Base-by-base conservation (phyloP, 2,113 vertebrate species). In the Nestor notabilis region DNA sequence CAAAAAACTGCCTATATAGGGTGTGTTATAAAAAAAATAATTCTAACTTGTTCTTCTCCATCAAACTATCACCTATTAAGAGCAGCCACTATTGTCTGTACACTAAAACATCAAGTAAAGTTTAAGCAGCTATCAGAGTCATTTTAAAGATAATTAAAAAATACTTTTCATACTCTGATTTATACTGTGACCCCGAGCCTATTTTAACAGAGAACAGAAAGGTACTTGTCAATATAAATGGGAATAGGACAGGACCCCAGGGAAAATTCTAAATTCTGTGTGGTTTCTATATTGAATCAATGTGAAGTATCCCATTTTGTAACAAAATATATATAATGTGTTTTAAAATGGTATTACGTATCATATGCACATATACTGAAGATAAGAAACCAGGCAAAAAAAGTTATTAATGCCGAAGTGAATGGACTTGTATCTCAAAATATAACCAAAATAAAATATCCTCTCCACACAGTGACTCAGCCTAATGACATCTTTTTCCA, bases 201-300 rank as follows among this genome's bases (percentile, higher is more conserved):
- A 83, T 64, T 94, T 95, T 89, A 95, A 81, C 43, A 87, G 69
- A 8, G 41, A 94, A 69, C 35, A 69, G 23, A 43, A 87, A 87
- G 33, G 74, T 37, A 70, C 35, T 31, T 35, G 0, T 39, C 79
- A 85, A 17, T 77, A 53, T 94, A 85, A 94, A 82, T 44, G 58
- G 28, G 90, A 93, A 85, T 72, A 94, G 88, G 90, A 90, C 92
- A 94, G 65, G 47, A 79, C 75, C 10, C 65, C 20, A 63, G 90
- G 87, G 94, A 93, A 82, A 43, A 61, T 46, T 82, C 84, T 60
- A 83, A 90, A 82, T 89, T 74, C 27, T 87, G 1, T 9, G 1
- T 50, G 25, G 8, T 63, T 58, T 37, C 37, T 29, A 31, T 43
- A 46, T 9, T 69, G 49, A 80, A 90, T 20, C 56, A 52, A 69